Base-by-base conservation (phyloP, 2,113 vertebrate genomes). In the Psammodynastes pulverulentus region DNA sequence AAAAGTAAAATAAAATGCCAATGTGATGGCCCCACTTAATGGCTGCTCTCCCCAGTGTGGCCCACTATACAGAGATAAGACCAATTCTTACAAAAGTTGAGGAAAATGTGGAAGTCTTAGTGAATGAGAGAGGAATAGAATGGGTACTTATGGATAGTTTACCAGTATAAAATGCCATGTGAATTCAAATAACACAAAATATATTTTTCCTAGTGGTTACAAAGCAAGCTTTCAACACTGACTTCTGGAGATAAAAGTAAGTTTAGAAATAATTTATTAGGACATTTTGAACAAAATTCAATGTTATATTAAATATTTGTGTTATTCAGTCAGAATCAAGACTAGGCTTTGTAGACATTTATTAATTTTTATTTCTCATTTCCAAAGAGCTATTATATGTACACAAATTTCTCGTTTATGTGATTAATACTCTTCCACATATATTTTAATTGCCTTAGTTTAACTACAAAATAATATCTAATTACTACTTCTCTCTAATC, bases 141-240 rank as follows among this genome's bases (percentile, higher is more conserved):
- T 58, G 58, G 84, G 0, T 72, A 43, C 21, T 46, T 15, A 29
- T 23, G 46, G 45, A 53, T 53, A 10, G 9, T 15, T 87, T 87
- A n/a, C n/a, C n/a, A n/a, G n/a, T n/a, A 54, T n/a, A 19, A 89
- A 54, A 52, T 29, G 3, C 88, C 87, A 79, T 91, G 51, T 21
- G 88, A 5, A 7, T 0, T 84, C 94, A 79, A 62, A 46, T 93
- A 48, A 91, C 92, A 52, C 23, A 34, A 94, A 43, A 72, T 93
- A 26, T 94, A 72, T 95, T 79, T 93, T 86, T 91, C 96, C 67
- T 96, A 98, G 98, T 92, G 84, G 94, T 91, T 98, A 86, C 97
- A 97, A 90, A 97, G 95, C 94, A 97, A 97, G 94, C 94, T 98
- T 92, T 95, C 95, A 90, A 89, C 96, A 93, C 92, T 98, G 87